Evolutionary conservation across 2,888 invertebrate species (phyloP).

Genomic region (Perizoma affinitatum): DNA sequence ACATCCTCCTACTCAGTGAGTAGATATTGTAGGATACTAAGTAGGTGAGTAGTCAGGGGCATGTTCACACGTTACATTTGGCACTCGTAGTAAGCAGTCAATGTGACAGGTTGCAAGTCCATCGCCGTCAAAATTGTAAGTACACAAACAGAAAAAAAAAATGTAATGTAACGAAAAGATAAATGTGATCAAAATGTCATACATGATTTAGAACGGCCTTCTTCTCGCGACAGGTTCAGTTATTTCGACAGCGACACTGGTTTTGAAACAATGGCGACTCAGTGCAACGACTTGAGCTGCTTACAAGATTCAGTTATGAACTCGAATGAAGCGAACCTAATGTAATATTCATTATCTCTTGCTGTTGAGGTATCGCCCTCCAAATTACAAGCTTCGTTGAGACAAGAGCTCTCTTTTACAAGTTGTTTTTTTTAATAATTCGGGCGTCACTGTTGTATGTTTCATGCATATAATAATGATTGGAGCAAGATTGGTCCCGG

Average conservation of each 20-base stretch:
- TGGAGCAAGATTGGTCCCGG: slow-evolving; percentile 28
- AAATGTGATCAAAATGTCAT: background rate
- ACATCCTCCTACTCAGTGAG: no score
- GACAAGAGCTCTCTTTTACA: slow-evolving; percentile 46
- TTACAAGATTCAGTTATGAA: slow-evolving; percentile 36
- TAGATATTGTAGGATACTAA: no score
- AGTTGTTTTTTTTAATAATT: slow-evolving; percentile 56
- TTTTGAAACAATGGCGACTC: slow-evolving; percentile 29
- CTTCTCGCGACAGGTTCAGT: slow-evolving; percentile 11
- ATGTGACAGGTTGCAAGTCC: no score
- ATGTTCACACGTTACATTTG: no score
- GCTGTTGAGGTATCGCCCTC: slow-evolving; percentile 50
- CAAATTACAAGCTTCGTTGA: slow-evolving; percentile 51
- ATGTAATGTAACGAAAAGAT: background rate
- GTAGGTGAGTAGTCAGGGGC: no score
- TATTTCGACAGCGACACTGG: slow-evolving; percentile 11
- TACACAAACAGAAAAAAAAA: no score
- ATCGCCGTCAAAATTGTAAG: no score
- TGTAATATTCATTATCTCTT: slow-evolving; percentile 41
- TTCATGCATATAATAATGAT: slow-evolving; percentile 64
- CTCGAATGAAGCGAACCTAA: slow-evolving; percentile 38
- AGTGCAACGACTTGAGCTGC: slow-evolving; percentile 22
- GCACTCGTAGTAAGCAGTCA: no score
- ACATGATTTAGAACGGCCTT: background rate
- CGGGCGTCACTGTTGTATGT: slow-evolving; percentile 64